Percentiles rank a stretch among this genome's conserved stretches.
Conservation (phyloP, 2,888 invertebrate species). For the Ophion costatus region DNA sequence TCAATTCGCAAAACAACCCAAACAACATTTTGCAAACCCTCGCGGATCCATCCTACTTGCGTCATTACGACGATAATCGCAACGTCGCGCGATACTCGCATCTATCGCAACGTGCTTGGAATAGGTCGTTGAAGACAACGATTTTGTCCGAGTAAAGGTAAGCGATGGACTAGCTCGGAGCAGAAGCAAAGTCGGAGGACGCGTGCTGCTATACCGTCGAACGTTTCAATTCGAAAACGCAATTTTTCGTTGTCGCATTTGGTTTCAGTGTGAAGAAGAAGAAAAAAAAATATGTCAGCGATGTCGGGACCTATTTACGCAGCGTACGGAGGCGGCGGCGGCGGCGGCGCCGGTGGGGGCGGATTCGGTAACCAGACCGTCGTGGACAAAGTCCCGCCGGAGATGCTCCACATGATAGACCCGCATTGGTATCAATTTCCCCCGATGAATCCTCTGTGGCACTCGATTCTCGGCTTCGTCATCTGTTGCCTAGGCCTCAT, state of each 20-base stretch:
- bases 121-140: conserved; percentile 77
- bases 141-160: conserved; percentile 80
- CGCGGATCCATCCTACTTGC: conserved; percentile 62
- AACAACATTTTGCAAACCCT: conserved; percentile 66
- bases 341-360: conserved; percentile 77
- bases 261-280: neutral
- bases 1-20: conserved; percentile 60
- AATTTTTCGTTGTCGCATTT: neutral
- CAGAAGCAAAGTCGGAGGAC: too few relatives aligned
- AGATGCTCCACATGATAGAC: conserved; percentile 91
- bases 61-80: conserved; percentile 1
- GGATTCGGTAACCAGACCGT: conserved; percentile 89
- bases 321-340: conserved; percentile 77
- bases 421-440: conserved; percentile 95
- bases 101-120: conserved; percentile 73
- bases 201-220: too few relatives aligned
- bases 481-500: conserved; percentile 90
- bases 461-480: conserved; percentile 91
- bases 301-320: conserved; percentile 84
- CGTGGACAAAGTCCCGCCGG: conserved; percentile 90
- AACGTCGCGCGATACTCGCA: conserved; percentile 28
- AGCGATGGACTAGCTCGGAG: conserved; percentile 31
- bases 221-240: neutral
- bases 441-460: conserved; percentile 95
- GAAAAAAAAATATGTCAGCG: conserved; percentile 64